Evolutionary conservation across 2,888 invertebrate species (phyloP), one percentile per base, ranked within the genome.

Genomic region (Torymus tubicola): DNA sequence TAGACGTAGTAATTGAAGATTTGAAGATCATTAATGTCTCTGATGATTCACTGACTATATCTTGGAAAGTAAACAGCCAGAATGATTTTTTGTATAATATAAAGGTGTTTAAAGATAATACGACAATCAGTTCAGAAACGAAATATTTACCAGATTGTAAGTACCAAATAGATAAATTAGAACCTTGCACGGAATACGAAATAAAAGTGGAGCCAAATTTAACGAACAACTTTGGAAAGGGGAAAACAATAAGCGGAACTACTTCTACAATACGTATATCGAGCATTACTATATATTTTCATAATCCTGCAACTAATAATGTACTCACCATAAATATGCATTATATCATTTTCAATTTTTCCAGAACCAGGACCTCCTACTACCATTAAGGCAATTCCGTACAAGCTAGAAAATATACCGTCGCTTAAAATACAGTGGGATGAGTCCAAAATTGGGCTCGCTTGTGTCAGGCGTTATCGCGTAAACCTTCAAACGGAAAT

Each of bases 381-480:
- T n/a, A 72, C 42, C 52, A 50, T 65, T 14, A 53, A 60, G 18
- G 60, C 57, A 57, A 58, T 52, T n/a, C 63, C 68, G 5, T 10
- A 1, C 3, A 42, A 50, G 10, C 4, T 55, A 0, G n/a, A 21
- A 2, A 21, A 13, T 18, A 42, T 2, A 0, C 3, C 50, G n/a
- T 16, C 12, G n/a, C 81, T 88, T 14, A 71, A 14, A 4, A 77
- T 89, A 31, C 68, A 79, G 3, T 89, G 89, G 89, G 50, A 84
- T 14, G 76, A 84, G 24, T 87, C 89, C 13, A 21, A 63, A 52
- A 55, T 65, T 3, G 87, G 84, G 24, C 73, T 81, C 18, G 82
- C 84, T 3, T 89, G 89, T 69, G 82, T 87, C 4, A 75, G 84
- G 13, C 31, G 83, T 75, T 89, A 88, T 77, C 82, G 78, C 50